Conservation (phyloP, 1,140 invertebrate genomes). For the Brevipalpus yothersi region DNA sequence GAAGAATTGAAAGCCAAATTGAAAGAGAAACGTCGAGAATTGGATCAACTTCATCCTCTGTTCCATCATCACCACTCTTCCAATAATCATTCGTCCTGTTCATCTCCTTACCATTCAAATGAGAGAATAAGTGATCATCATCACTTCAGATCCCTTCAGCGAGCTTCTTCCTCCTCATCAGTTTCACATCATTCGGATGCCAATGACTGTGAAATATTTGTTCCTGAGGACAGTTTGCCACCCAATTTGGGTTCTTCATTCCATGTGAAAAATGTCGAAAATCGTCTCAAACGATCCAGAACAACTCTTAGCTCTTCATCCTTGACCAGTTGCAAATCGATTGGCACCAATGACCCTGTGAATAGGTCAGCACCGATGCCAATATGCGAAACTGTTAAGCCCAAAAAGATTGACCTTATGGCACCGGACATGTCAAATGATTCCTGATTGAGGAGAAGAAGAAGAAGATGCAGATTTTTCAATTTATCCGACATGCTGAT, state of each 20-base stretch:
- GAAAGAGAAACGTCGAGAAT: background rate
- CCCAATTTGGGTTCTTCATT: background rate
- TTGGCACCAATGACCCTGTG: background rate
- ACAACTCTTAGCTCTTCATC: background rate
- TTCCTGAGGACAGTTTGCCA: background rate
- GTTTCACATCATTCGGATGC: background rate
- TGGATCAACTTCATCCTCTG: background rate
- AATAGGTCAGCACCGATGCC: background rate
- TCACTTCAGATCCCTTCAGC: no score
- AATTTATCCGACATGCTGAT: no score
- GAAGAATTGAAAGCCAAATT: background rate
- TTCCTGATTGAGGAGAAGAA: no score
- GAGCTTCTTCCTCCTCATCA: no score
- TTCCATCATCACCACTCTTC: no score
- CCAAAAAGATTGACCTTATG: constrained; percentile 1
- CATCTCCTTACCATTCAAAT: no score
- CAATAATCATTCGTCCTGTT: no score
- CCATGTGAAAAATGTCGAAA: background rate
- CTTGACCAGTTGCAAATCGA: background rate
- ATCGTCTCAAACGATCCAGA: background rate
- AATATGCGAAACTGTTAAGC: constrained; percentile 2
- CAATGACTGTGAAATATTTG: background rate
- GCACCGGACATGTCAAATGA: no score
- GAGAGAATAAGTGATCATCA: no score
- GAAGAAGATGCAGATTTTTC: no score